Conservation (phyloP, 2,113 vertebrate species). For the Datnioides undecimradiatus region DNA sequence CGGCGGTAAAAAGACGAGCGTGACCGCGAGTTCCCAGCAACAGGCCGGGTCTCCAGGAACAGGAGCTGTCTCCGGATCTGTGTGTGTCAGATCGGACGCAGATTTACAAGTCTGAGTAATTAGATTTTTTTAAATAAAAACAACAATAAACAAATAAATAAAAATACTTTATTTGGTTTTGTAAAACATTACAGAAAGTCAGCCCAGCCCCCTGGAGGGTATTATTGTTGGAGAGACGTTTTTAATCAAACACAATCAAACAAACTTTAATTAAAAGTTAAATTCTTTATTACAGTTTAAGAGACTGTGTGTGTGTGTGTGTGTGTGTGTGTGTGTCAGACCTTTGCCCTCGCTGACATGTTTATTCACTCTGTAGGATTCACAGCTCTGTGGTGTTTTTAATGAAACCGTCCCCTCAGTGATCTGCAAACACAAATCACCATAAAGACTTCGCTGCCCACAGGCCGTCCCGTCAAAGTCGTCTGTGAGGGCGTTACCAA, state of each 20-base stretch:
- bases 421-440: conserved; percentile 24
- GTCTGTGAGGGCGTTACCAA: not conserved
- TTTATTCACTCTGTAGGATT: conserved; percentile 34
- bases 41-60: conserved; percentile 40
- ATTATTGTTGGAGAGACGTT: not conserved
- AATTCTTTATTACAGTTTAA: not conserved
- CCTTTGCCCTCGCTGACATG: conserved; percentile 9
- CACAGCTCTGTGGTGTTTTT: conserved; percentile 41
- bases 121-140: conserved; percentile 1
- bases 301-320: not conserved
- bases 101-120: conserved; percentile 27
- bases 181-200: not conserved
- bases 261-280: conserved; percentile 10
- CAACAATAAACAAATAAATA: not conserved
- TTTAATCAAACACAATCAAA: not conserved
- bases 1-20: conserved; percentile 30
- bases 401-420: conserved; percentile 32
- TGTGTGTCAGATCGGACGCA: not conserved
- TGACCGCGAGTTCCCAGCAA: conserved; percentile 58
- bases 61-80: conserved; percentile 16
- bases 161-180: not conserved
- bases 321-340: not conserved
- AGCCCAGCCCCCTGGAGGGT: not conserved
- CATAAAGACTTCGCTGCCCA: not conserved
- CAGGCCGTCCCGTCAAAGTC: not conserved